These are phyloP conservation scores for Tenebrosternarchus preto DNA, from an alignment of 2,113 vertebrate species.

Conservation along the genomic window DNA sequence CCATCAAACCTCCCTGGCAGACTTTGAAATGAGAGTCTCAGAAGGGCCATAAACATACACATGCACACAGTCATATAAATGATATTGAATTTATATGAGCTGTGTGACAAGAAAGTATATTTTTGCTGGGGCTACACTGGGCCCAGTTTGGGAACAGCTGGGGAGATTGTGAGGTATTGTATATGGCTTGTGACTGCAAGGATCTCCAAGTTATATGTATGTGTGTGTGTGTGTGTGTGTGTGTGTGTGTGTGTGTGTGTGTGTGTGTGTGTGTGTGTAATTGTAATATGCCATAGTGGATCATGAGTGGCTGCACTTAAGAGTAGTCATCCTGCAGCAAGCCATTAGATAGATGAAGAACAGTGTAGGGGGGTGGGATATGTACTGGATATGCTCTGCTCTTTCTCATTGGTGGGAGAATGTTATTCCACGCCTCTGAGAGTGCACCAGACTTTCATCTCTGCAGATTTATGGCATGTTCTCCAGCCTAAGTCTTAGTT, in stretches of 20 bases:
- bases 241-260: no score
- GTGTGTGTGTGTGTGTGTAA: no score
- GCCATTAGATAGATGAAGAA: constrained; percentile 35
- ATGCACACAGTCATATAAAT: constrained; percentile 48
- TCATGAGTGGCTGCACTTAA: constrained; percentile 17
- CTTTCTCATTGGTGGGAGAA: constrained; percentile 6
- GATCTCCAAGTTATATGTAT: constrained; percentile 18
- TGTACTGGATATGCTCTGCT: constrained; percentile 18
- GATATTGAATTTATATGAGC: constrained; percentile 50
- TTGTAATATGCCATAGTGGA: no score
- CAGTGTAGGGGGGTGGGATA: constrained; percentile 18
- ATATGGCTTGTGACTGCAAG: not conserved
- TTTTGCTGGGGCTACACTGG: constrained; percentile 15
- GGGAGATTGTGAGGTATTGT: not conserved
- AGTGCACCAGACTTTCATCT: constrained; percentile 25
- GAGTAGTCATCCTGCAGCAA: not conserved
- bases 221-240: no score
- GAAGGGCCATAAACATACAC: constrained; percentile 47
- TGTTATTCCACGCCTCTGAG: constrained; percentile 19
- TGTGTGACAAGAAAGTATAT: constrained; percentile 46
- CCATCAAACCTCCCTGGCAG: constrained; percentile 52
- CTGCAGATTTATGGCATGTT: constrained; percentile 43
- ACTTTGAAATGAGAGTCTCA: constrained; percentile 51
- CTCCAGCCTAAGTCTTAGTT: constrained; percentile 37
- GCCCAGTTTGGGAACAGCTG: not conserved